phyloP scores from a whole-genome alignment of 2,888 invertebrate species.

The Kryphioiulus occultus region DNA sequence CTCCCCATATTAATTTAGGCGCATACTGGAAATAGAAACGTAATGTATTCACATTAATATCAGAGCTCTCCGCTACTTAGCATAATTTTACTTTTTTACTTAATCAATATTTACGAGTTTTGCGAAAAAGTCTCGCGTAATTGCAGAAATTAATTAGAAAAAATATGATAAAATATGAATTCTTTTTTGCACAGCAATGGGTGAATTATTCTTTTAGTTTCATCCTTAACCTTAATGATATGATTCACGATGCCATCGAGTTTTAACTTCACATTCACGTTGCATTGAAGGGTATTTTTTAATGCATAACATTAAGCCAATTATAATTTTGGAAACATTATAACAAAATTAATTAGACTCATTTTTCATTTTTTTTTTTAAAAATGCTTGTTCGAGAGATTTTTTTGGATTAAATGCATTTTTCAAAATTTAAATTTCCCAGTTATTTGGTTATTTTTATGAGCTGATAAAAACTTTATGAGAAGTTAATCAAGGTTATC shows the following conservation, averaged over 20 bases:
- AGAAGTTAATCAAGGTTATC: too few species aligned
- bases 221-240: background rate
- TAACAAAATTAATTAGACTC: too few species aligned
- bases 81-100: background rate
- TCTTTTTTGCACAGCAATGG: background rate
- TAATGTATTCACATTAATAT: background rate
- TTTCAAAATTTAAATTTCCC: too few species aligned
- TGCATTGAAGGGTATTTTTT: too few species aligned
- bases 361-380: too few species aligned
- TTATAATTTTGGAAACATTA: too few species aligned
- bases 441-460: too few species aligned
- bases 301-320: too few species aligned
- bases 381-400: too few species aligned
- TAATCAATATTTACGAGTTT: constrained; percentile 22
- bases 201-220: background rate
- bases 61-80: background rate
- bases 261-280: background rate
- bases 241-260: background rate
- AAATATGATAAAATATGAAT: background rate
- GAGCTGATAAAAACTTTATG: too few species aligned
- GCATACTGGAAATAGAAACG: background rate
- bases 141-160: background rate
- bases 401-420: too few species aligned
- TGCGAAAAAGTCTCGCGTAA: background rate
- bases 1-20: background rate